These are phyloP conservation scores for Trichopoda pennipes DNA, from an alignment of 2,888 invertebrate genomes.

Conservation along the genomic window DNA sequence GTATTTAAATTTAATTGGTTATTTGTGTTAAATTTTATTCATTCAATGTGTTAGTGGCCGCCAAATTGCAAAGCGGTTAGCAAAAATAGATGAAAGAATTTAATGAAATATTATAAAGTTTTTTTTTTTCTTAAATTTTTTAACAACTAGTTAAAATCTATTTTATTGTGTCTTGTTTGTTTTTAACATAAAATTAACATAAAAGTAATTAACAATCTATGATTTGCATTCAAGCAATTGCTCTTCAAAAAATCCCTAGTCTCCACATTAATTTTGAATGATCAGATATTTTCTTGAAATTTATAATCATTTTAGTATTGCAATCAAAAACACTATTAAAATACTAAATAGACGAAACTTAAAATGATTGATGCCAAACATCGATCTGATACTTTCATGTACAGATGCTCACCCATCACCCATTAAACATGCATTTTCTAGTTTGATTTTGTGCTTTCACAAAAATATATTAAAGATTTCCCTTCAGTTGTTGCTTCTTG, in stretches of 20 bases:
- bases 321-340: too few species aligned
- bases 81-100: not conserved
- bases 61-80: not conserved
- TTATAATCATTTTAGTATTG: too few species aligned
- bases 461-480: too few species aligned
- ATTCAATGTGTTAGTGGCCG: conserved; percentile 5
- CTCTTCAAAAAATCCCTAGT: not conserved
- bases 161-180: not conserved
- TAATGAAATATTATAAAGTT: not conserved
- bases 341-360: too few species aligned
- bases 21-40: conserved; percentile 6
- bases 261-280: too few species aligned
- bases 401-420: too few species aligned
- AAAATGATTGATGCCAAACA: too few species aligned
- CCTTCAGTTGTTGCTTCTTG: too few species aligned
- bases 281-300: too few species aligned
- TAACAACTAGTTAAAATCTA: not conserved
- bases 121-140: not conserved
- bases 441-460: too few species aligned
- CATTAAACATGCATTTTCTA: too few species aligned
- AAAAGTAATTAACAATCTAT: not conserved
- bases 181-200: not conserved
- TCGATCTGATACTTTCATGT: too few species aligned
- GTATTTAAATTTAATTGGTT: conserved; percentile 19
- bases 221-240: not conserved